Evolutionary conservation across 2,888 invertebrate genomes (phyloP).

Genomic region (Auanema freiburgensis): DNA sequence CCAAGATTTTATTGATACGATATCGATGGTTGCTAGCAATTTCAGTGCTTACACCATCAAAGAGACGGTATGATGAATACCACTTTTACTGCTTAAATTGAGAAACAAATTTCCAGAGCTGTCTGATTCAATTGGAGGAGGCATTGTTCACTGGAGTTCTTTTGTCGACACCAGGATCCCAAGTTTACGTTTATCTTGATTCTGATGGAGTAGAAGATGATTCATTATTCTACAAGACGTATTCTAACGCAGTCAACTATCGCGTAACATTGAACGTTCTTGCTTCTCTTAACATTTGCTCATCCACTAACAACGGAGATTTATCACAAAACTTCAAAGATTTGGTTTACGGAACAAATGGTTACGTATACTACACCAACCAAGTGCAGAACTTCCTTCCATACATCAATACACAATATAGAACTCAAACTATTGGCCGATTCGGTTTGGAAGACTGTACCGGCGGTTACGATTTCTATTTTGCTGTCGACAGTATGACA

Average conservation of each 20-base stretch:
- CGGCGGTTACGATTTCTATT: conserved; percentile 20
- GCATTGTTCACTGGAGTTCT: conserved; percentile 36
- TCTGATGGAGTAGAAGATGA: conserved; percentile 35
- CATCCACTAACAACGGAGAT: conserved; percentile 23
- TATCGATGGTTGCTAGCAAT: conserved; percentile 33
- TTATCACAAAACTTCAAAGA: conserved; percentile 33
- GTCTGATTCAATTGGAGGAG: conserved; percentile 38
- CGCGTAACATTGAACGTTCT: neutral
- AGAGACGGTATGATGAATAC: no score
- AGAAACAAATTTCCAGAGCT: conserved; percentile 31
- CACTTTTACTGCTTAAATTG: no score
- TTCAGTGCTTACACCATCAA: conserved; percentile 15
- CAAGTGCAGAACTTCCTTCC: conserved; percentile 29
- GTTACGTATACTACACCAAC: conserved; percentile 35
- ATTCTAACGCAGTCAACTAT: no score
- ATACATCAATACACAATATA: conserved; percentile 47
- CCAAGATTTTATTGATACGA: conserved; percentile 34
- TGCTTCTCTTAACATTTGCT: conserved; percentile 23
- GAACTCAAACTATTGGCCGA: conserved; percentile 38
- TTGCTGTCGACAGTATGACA: conserved; percentile 53
- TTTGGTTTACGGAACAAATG: conserved; percentile 23
- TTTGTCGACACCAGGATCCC: conserved; percentile 34
- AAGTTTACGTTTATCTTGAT: conserved; percentile 52
- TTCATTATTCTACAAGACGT: neutral
- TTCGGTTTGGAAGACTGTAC: conserved; percentile 36